These are phyloP conservation scores for Euleptes europaea DNA, from an alignment of 2,113 vertebrate species.

Conservation along the genomic window DNA sequence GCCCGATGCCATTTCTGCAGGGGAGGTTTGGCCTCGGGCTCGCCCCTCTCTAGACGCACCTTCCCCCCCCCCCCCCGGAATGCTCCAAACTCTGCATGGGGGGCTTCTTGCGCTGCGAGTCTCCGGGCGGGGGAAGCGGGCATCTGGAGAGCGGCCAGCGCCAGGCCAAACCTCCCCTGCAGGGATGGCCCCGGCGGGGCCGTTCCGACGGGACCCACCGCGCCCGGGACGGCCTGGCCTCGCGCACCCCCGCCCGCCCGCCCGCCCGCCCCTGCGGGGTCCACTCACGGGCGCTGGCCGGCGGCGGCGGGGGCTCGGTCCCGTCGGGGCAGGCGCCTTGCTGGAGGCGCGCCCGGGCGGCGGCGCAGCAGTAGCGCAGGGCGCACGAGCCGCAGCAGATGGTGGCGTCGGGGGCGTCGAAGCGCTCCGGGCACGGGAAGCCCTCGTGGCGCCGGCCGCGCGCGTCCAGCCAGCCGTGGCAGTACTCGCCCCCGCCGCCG, in stretches of 20 bases:
- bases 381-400: constrained; percentile 95
- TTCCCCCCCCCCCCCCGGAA: no score
- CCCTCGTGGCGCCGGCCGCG: constrained; percentile 90
- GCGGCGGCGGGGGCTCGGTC: constrained; percentile 80
- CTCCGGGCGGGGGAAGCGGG: no score
- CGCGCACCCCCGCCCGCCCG: background rate
- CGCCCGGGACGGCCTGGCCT: no score
- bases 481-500: constrained; percentile 85
- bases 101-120: no score
- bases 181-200: no score
- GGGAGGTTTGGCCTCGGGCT: no score
- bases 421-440: constrained; percentile 95
- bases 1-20: no score
- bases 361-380: constrained; percentile 93
- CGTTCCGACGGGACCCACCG: no score
- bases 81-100: no score
- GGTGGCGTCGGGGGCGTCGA: constrained; percentile 89
- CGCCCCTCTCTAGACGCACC: no score
- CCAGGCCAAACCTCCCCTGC: no score
- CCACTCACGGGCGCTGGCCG: constrained; percentile 86
- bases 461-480: constrained; percentile 93
- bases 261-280: background rate
- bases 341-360: constrained; percentile 87
- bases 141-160: no score
- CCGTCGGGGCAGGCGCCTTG: constrained; percentile 93